These are phyloP conservation scores for Cerceris rybyensis DNA, from an alignment of 2,888 invertebrate genomes.

Conservation along the genomic window DNA sequence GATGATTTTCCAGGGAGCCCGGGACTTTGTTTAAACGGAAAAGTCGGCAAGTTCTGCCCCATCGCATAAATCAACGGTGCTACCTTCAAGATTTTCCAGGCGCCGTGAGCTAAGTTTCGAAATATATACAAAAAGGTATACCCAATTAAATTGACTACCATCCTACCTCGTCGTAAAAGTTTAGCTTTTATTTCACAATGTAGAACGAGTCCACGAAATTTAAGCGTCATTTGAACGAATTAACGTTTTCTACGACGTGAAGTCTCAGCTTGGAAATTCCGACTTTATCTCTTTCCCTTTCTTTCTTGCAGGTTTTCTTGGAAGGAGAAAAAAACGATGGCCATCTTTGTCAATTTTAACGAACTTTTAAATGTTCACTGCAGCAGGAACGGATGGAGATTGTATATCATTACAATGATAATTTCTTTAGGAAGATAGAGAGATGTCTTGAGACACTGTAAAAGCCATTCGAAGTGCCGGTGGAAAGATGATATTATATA, in stretches of 20 bases:
- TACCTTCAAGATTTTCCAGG: neutral
- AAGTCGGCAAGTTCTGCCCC: constrained; percentile 32
- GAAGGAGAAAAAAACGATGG: neutral
- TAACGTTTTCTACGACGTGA: neutral
- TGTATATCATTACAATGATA: constrained; percentile 70
- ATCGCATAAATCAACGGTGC: neutral
- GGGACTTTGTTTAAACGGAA: constrained; percentile 7
- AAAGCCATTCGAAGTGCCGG: too few species aligned
- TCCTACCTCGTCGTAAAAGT: neutral
- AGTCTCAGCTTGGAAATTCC: neutral
- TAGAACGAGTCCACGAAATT: neutral
- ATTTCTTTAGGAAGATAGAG: constrained; percentile 4
- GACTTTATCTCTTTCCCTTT: neutral
- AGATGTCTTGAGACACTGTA: too few species aligned
- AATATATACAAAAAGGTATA: constrained; percentile 1
- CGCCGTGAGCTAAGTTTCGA: constrained; percentile 9
- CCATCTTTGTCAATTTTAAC: constrained; percentile 12
- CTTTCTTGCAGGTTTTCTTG: neutral
- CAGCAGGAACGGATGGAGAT: constrained; percentile 39
- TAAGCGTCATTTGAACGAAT: neutral
- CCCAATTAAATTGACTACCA: constrained; percentile 31
- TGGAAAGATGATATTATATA: neutral
- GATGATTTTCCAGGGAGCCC: constrained; percentile 25
- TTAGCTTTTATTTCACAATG: neutral
- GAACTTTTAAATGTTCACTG: constrained; percentile 66